Percentiles rank a stretch among this genome's conserved stretches.
Evolutionary conservation across 2,888 invertebrate species (phyloP).

Genomic region (Drosophila maculinotata): DNA sequence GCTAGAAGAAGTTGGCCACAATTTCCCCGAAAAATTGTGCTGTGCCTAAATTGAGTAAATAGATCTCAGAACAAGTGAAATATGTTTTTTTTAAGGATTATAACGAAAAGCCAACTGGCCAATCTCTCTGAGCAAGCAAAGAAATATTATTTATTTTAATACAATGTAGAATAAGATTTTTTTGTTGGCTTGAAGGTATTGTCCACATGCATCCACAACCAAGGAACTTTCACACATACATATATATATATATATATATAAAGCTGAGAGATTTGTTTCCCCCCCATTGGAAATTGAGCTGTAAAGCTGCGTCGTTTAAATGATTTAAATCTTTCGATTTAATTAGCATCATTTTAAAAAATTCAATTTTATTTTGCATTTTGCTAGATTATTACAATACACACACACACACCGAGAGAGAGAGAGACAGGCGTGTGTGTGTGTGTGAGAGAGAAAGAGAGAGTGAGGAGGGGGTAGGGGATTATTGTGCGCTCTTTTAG

Average conservation of each 20-base stretch:
- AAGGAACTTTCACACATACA: neutral
- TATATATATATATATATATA: neutral
- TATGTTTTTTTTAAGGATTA: neutral
- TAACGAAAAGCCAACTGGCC: neutral
- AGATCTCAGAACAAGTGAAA: neutral
- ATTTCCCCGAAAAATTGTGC: no score
- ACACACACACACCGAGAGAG: constrained; percentile 12
- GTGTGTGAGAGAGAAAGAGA: neutral
- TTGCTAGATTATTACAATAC: constrained; percentile 60
- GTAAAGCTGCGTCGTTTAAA: constrained; percentile 50
- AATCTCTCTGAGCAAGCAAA: neutral
- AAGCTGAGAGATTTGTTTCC: neutral
- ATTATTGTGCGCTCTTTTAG: neutral
- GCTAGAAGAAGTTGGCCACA: constrained; percentile 25
- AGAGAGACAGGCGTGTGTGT: no score
- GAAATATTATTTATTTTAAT: constrained; percentile 4
- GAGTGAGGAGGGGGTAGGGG: neutral
- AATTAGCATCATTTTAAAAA: constrained; percentile 76
- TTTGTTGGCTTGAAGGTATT: constrained; percentile 34
- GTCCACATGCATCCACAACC: constrained; percentile 5
- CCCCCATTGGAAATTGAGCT: neutral
- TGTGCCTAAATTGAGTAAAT: no score
- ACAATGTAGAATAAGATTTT: constrained; percentile 38
- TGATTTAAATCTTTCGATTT: constrained; percentile 72
- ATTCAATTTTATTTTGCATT: constrained; percentile 71